Conservation (phyloP, 2,113 vertebrate species). For the Amblyornis subalaris region DNA sequence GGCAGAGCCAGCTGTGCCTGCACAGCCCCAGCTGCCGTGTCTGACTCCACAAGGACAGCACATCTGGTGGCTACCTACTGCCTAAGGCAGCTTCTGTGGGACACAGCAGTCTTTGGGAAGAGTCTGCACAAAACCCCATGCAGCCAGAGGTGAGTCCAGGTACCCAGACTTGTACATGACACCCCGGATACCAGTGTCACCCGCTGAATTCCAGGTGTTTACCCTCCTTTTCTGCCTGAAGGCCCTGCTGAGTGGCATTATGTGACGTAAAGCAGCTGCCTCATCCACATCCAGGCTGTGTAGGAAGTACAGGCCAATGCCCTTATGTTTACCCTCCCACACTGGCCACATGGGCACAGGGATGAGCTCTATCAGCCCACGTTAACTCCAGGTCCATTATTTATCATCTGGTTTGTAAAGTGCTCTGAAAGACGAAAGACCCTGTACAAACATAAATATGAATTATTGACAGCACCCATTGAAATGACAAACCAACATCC, state of each 20-base stretch:
- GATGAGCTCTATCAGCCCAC: not conserved
- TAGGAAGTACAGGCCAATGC: not conserved
- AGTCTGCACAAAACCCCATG: not conserved
- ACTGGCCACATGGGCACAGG: not conserved
- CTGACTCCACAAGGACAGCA: not conserved
- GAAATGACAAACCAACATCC: slow-evolving; percentile 6
- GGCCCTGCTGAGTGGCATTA: not conserved
- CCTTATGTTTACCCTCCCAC: not conserved
- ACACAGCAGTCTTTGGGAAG: not conserved
- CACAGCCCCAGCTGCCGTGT: accelerated
- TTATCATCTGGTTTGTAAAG: not conserved
- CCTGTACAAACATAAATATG: not conserved
- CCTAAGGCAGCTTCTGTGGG: not conserved
- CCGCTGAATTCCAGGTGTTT: not conserved
- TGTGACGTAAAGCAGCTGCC: not conserved
- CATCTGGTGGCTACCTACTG: not conserved
- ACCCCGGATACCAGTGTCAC: not conserved
- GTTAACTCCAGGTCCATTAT: not conserved
- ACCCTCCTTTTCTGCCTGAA: not conserved
- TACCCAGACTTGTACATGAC: not conserved
- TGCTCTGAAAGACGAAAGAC: not conserved
- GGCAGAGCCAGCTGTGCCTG: not conserved
- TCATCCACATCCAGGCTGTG: not conserved
- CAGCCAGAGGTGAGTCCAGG: not conserved
- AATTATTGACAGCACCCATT: not conserved